Evolutionary conservation across 2,113 vertebrate genomes (phyloP), one percentile per base, ranked within the genome.

Genomic region (Lontra canadensis): DNA sequence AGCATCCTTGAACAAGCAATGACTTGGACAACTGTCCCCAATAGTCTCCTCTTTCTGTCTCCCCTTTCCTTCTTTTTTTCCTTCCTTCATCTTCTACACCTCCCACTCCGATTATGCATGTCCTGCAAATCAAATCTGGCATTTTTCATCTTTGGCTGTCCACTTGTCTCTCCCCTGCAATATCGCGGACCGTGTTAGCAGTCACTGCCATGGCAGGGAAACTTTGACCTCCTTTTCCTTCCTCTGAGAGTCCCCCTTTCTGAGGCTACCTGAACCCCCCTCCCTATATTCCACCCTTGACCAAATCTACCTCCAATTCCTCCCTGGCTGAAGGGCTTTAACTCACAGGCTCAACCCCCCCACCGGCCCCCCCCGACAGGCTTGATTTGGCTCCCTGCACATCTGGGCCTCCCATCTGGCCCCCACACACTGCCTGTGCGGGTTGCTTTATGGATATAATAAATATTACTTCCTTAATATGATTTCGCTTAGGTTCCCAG

Each of bases 381-480:
- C 94, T 73, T 73, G 95, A 93, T 95, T 86, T 90, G 94, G 76
- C 96, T 97, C 88, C 25, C 80, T 44, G 94, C 88, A 88, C 88
- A 85, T 74, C 97, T 88, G 96, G 89, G 97, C n/a, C 88, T 95
- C 26, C 93, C 97, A 69, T 94, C 82, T 97, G 34, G 15, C 84
- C 88, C 39, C 10, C 0, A 2, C 55, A 52, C 67, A 13, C 31
- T 1, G 61, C 67, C 78, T 17, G 82, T 25, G 88, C 8, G 82
- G 65, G 91, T 84, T 26, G 88, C 93, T 97, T 86, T 67, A 96
- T 80, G 55, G 95, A 96, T 76, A 88, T 95, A 92, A 97, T 98
- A 98, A 97, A 98, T 92, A 90, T 65, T 49, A 94, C 96, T 95
- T 97, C 52, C 90, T 97, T 92, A 84, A 97, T 97, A 96, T 74